phyloP scores from a whole-genome alignment of 1,140 invertebrate species.

The Cyclina sinensis region DNA sequence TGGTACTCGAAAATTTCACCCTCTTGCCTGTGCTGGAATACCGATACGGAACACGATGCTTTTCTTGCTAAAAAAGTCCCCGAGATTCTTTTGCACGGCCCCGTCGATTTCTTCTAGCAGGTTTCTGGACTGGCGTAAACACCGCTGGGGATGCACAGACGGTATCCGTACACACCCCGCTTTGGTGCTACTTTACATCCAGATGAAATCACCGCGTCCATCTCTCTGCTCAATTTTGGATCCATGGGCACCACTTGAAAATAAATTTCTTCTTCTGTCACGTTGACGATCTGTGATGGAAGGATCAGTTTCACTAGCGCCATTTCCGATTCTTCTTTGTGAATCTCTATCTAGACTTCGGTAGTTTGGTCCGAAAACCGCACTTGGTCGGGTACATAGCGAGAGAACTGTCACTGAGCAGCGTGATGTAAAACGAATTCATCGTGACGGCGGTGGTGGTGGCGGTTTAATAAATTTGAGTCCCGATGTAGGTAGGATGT shows the following conservation, averaged over 20 bases:
- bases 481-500: background rate
- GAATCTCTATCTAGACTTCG: background rate
- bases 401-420: background rate
- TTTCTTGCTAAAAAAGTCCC: background rate
- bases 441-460: background rate
- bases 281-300: background rate
- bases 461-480: background rate
- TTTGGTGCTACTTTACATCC: too few relatives aligned
- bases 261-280: background rate
- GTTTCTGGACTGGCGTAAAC: background rate
- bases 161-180: background rate
- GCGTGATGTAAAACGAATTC: background rate
- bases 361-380: background rate
- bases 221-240: background rate
- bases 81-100: background rate
- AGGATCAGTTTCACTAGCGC: background rate
- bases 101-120: background rate
- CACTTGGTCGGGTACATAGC: background rate
- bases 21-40: too few relatives aligned
- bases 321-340: background rate
- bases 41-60: background rate
- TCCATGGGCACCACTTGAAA: background rate
- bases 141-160: background rate
- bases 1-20: background rate
- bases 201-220: too few relatives aligned